phyloP scores from a whole-genome alignment of 2,113 vertebrate genomes.

The Leptobrachium leishanense region DNA sequence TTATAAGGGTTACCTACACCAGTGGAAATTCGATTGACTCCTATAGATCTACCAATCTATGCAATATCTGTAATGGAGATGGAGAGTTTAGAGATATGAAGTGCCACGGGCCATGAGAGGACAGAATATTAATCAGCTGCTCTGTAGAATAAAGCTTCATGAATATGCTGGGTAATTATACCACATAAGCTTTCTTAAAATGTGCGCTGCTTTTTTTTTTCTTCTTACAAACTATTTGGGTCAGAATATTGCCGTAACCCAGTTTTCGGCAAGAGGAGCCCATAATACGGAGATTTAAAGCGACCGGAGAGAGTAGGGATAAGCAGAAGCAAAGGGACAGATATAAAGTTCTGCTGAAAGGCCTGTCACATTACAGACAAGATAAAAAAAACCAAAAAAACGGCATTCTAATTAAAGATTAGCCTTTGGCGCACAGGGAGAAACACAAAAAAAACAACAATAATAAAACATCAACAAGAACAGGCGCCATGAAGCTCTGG shows the following conservation, averaged over 20 bases:
- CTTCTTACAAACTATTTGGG: conserved; percentile 27
- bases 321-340: conserved; percentile 13
- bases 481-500: neutral
- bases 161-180: conserved; percentile 24
- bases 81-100: neutral
- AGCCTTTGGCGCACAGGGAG: conserved; percentile 5
- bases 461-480: no score
- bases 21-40: neutral
- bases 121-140: conserved; percentile 29
- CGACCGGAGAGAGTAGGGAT: conserved; percentile 24
- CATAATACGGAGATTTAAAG: conserved; percentile 30
- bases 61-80: neutral
- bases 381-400: conserved; percentile 26
- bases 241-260: conserved; percentile 41
- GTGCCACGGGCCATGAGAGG: conserved; percentile 15
- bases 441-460: neutral
- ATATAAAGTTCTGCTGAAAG: conserved; percentile 32
- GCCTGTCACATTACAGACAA: conserved; percentile 30
- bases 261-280: conserved; percentile 13
- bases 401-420: conserved; percentile 21
- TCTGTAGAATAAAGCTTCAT: neutral
- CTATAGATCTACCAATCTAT: neutral
- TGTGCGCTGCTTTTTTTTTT: conserved; percentile 5
- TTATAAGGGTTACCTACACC: neutral
- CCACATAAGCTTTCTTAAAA: conserved; percentile 32